Evolutionary conservation across 2,797 vertebrate genomes (phyloP).

Genomic region (Yasuhikotakia modesta): DNA sequence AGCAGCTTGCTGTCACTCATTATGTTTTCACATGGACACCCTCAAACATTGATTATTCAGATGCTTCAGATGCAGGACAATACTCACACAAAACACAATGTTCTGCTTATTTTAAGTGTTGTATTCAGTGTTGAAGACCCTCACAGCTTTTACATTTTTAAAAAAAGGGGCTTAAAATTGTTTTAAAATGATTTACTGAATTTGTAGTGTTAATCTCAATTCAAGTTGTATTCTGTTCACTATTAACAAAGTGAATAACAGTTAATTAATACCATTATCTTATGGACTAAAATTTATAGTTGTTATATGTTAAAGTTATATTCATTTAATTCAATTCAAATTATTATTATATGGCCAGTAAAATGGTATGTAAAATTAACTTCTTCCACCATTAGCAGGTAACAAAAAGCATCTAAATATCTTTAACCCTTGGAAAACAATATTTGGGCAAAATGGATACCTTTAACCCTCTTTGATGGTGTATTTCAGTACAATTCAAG

Average conservation of each 20-base stretch:
- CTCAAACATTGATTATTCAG: conserved; percentile 12
- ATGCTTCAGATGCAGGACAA: conserved; percentile 23
- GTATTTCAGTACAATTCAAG: background rate
- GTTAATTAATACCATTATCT: too few relatives aligned
- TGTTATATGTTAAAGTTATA: too few relatives aligned
- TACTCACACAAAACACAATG: conserved; percentile 9
- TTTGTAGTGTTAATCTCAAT: too few relatives aligned
- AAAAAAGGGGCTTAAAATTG: too few relatives aligned
- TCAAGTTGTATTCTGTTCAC: too few relatives aligned
- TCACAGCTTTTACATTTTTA: conserved; percentile 8
- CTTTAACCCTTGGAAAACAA: background rate
- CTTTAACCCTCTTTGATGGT: conserved; percentile 11
- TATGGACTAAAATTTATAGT: too few relatives aligned
- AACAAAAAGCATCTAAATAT: background rate
- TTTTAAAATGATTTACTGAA: too few relatives aligned
- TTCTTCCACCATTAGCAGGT: too few relatives aligned
- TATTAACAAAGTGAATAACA: too few relatives aligned
- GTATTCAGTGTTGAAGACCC: conserved; percentile 14
- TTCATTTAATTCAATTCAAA: too few relatives aligned
- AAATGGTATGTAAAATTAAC: too few relatives aligned
- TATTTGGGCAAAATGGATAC: background rate
- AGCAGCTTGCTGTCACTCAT: background rate
- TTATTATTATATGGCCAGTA: too few relatives aligned
- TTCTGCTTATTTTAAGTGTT: conserved; percentile 38
- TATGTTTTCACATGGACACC: conserved; percentile 8